Percentiles rank a stretch among this genome's conserved stretches.
Conservation (phyloP, 35 echinoderm and acorn worm species). For the Lytechinus pictus region DNA sequence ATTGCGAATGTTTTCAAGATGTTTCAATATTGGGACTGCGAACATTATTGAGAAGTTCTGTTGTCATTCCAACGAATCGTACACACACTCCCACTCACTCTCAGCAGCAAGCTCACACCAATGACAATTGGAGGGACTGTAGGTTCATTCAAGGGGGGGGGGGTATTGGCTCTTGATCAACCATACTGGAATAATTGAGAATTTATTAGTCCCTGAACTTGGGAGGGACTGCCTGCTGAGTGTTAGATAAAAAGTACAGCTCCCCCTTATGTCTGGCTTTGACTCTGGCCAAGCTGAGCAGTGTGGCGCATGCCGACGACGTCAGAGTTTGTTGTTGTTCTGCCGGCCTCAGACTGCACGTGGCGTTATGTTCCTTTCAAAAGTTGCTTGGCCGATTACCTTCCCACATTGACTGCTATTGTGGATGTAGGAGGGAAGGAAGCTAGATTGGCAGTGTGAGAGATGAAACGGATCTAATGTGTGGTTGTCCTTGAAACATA, state of each 20-base stretch:
- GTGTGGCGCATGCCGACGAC: not conserved
- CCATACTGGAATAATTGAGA: slow-evolving; percentile 2
- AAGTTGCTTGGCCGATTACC: slow-evolving; percentile 4
- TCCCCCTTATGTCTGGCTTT: slow-evolving; percentile 8
- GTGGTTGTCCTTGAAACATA: slow-evolving; percentile 29
- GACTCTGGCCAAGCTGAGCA: not conserved
- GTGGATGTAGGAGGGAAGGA: not conserved
- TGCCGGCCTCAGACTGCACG: not conserved
- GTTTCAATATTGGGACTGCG: not conserved
- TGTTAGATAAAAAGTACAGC: not conserved
- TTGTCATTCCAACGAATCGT: not conserved
- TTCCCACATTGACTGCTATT: slow-evolving; percentile 21
- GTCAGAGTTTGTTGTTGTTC: not conserved
- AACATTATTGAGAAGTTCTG: not conserved
- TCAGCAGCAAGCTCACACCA: not conserved
- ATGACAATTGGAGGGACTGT: not conserved
- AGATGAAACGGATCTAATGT: slow-evolving; percentile 24
- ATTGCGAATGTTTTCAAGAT: not conserved
- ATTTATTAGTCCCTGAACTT: slow-evolving; percentile 19
- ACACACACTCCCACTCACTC: not conserved
- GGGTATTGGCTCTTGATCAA: not conserved
- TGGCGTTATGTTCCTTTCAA: slow-evolving; percentile 10
- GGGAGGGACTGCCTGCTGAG: not conserved
- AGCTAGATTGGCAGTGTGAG: not conserved
- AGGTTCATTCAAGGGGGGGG: not conserved